Conservation (phyloP, 2,113 vertebrate species). For the Fregetta grallaria region DNA sequence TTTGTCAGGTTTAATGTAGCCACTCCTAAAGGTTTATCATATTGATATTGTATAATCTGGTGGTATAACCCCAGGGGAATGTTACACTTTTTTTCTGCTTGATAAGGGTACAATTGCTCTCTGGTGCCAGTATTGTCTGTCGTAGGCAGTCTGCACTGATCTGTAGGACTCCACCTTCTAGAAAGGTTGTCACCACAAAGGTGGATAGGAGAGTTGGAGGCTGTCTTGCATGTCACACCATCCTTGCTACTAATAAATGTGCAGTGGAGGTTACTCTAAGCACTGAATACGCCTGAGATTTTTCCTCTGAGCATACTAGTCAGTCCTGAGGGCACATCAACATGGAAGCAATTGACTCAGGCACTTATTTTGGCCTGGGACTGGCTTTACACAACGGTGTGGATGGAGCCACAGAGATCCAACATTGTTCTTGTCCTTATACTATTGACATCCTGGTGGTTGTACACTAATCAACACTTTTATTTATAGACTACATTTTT, state of each 20-base stretch:
- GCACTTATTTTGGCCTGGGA: not conserved
- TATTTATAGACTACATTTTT: not conserved
- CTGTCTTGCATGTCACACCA: not conserved
- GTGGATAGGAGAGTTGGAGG: not conserved
- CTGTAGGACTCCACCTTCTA: too few relatives aligned
- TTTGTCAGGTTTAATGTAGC: not conserved
- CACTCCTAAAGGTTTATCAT: not conserved
- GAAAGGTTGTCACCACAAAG: not conserved
- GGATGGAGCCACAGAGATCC: not conserved
- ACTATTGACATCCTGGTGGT: not conserved
- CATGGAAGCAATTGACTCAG: not conserved
- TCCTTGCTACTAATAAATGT: not conserved
- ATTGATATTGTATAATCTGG: not conserved
- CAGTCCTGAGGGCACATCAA: not conserved
- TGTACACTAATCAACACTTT: not conserved
- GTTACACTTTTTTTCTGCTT: not conserved
- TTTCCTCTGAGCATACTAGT: not conserved
- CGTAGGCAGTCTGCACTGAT: not conserved
- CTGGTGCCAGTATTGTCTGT: not conserved
- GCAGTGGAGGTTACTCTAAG: not conserved
- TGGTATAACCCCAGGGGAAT: not conserved
- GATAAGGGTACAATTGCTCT: not conserved
- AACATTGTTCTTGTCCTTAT: not conserved
- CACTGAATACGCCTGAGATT: not conserved
- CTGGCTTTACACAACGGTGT: not conserved